These are phyloP conservation scores for Mantis religiosa DNA, from an alignment of 2,888 invertebrate species.

Conservation along the genomic window DNA sequence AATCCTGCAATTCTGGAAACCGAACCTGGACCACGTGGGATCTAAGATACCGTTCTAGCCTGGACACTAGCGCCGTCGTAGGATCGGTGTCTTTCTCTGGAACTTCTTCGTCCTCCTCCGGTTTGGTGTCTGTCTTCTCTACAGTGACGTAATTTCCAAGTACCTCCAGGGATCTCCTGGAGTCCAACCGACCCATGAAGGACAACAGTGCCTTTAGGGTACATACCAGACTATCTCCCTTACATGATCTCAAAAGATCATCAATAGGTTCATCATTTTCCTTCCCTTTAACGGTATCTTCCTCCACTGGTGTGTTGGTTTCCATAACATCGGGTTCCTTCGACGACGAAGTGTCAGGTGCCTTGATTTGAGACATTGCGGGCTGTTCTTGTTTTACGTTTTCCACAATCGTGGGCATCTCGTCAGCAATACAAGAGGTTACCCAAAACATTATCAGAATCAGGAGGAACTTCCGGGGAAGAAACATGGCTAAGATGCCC, in stretches of 20 bases:
- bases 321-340: slow-evolving; percentile 38
- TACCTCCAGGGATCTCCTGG: slow-evolving; percentile 43
- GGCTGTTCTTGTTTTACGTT: not conserved
- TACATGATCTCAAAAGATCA: slow-evolving; percentile 28
- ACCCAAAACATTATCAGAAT: not conserved
- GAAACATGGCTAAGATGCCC: not conserved
- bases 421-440: not conserved
- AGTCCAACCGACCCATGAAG: slow-evolving; percentile 48
- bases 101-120: not conserved
- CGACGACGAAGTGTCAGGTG: slow-evolving; percentile 50
- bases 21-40: not conserved
- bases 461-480: not conserved
- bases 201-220: slow-evolving; percentile 46
- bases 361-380: not conserved
- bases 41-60: slow-evolving; percentile 2
- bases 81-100: not conserved
- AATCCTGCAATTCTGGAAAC: slow-evolving; percentile 23
- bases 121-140: slow-evolving; percentile 37
- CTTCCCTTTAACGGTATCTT: slow-evolving; percentile 25
- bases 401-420: not conserved
- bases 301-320: not conserved
- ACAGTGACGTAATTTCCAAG: slow-evolving; percentile 43
- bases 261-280: slow-evolving; percentile 37
- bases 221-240: not conserved
- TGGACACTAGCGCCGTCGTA: not conserved